Percentiles rank a stretch among this genome's conserved stretches.
Evolutionary conservation across 2,888 invertebrate species (phyloP).

Genomic region (Dicycla oo): DNA sequence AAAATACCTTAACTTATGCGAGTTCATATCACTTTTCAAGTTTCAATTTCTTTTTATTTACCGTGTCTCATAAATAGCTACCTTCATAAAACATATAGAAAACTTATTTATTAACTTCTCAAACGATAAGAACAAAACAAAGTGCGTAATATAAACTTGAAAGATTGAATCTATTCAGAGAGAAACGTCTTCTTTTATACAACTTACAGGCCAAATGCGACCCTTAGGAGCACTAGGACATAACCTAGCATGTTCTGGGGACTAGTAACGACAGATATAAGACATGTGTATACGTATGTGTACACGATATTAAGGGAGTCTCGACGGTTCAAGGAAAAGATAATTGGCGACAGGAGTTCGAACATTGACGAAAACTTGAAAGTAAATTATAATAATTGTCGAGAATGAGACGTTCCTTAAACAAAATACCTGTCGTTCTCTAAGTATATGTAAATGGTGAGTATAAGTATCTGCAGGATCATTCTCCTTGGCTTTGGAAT

Average conservation of each 20-base stretch:
- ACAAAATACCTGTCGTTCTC: background rate
- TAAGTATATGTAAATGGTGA: background rate
- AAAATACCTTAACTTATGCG: background rate
- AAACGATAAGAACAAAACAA: slow-evolving; percentile 38
- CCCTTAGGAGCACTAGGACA: slow-evolving; percentile 46
- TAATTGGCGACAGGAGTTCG: slow-evolving; percentile 21
- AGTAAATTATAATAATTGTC: background rate
- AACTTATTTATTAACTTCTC: slow-evolving; percentile 44
- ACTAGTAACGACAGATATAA: slow-evolving; percentile 37
- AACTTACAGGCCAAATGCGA: slow-evolving; percentile 47
- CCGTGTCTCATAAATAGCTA: background rate
- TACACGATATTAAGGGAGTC: slow-evolving; percentile 14
- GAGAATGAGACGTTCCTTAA: background rate
- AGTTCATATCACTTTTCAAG: background rate
- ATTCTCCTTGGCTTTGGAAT: background rate
- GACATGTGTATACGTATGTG: slow-evolving; percentile 10
- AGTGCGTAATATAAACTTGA: slow-evolving; percentile 40
- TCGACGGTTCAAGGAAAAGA: slow-evolving; percentile 27
- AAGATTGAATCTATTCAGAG: slow-evolving; percentile 50
- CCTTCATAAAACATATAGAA: slow-evolving; percentile 9
- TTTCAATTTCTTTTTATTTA: slow-evolving; percentile 8
- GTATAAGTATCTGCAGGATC: background rate
- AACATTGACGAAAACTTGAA: background rate
- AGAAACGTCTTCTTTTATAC: slow-evolving; percentile 49
- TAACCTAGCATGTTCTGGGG: slow-evolving; percentile 43